Evolutionary conservation across 2,888 invertebrate species (phyloP).

Genomic region (Orchesellides sinensis): DNA sequence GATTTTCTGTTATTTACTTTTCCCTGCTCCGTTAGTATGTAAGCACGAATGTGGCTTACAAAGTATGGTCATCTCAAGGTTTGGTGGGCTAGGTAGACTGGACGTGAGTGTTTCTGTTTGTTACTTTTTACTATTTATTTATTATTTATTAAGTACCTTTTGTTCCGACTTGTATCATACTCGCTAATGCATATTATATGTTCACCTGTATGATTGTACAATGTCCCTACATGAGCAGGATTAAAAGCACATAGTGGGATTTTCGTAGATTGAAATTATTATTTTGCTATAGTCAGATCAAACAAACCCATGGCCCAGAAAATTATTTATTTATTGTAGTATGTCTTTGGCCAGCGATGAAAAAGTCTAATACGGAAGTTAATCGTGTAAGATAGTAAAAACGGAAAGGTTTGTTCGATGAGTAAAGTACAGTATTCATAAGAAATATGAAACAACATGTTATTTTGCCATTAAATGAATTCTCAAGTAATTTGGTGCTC

Average conservation of each 20-base stretch:
- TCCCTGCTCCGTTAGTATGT: slow-evolving; percentile 42
- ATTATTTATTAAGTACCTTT: too few species aligned
- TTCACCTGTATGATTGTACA: background rate
- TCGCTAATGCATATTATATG: background rate
- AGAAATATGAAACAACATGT: slow-evolving; percentile 5
- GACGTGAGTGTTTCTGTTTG: background rate
- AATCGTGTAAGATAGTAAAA: slow-evolving; percentile 15
- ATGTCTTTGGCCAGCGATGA: slow-evolving; percentile 29
- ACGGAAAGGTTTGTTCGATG: slow-evolving; percentile 43
- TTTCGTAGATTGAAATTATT: too few species aligned
- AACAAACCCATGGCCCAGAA: slow-evolving; percentile 35
- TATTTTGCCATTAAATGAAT: slow-evolving; percentile 25
- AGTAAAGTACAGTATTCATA: slow-evolving; percentile 40
- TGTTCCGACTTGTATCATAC: too few species aligned
- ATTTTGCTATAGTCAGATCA: slow-evolving; percentile 8
- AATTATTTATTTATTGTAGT: slow-evolving; percentile 57
- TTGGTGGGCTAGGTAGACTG: background rate
- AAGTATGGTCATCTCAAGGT: background rate
- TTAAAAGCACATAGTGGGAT: background rate
- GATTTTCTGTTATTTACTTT: slow-evolving; percentile 58
- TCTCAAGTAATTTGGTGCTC: slow-evolving; percentile 3
- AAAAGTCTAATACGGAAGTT: slow-evolving; percentile 60
- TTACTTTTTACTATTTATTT: too few species aligned
- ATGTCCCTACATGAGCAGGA: background rate
- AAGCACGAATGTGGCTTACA: too few species aligned